A percentile compares a stretch with the other conserved stretches of the same genome.
These are phyloP conservation scores for Apostichopus japonicus DNA, from an alignment of 35 echinoderm and acorn worm species.

Conservation along the genomic window DNA sequence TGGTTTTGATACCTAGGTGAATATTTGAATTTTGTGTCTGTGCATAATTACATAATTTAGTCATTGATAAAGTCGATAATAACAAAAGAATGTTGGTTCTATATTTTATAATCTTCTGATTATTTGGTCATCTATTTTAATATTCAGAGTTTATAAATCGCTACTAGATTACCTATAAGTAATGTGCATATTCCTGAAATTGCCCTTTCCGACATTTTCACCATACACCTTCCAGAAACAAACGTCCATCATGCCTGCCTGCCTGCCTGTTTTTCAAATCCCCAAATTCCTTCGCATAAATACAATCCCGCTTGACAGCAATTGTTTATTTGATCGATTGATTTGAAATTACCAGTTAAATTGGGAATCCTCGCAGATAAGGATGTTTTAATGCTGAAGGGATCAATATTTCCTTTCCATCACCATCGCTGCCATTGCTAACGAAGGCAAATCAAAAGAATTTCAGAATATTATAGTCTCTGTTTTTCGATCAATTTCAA, in stretches of 20 bases:
- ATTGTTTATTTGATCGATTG: slow-evolving; percentile 12
- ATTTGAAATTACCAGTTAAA: slow-evolving; percentile 9
- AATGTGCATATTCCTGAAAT: too few relatives aligned
- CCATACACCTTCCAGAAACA: too few relatives aligned
- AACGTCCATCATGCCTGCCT: not conserved
- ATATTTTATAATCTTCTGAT: too few relatives aligned
- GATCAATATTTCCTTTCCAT: not conserved
- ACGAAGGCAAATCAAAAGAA: not conserved
- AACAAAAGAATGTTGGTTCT: too few relatives aligned
- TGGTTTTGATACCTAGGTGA: too few relatives aligned
- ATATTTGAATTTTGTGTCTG: too few relatives aligned
- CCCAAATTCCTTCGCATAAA: not conserved
- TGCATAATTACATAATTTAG: too few relatives aligned
- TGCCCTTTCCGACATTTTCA: too few relatives aligned
- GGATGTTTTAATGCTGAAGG: not conserved
- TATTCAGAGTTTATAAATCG: too few relatives aligned
- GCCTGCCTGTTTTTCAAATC: not conserved
- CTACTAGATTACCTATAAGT: too few relatives aligned
- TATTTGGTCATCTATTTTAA: too few relatives aligned
- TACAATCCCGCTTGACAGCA: not conserved
- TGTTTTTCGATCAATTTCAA: not conserved
- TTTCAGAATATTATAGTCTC: not conserved
- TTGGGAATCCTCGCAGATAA: not conserved
- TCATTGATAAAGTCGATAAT: too few relatives aligned
- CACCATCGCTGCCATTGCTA: not conserved